Evolutionary conservation across 2,888 invertebrate genomes (phyloP).

Genomic region (Oscheius sp.): DNA sequence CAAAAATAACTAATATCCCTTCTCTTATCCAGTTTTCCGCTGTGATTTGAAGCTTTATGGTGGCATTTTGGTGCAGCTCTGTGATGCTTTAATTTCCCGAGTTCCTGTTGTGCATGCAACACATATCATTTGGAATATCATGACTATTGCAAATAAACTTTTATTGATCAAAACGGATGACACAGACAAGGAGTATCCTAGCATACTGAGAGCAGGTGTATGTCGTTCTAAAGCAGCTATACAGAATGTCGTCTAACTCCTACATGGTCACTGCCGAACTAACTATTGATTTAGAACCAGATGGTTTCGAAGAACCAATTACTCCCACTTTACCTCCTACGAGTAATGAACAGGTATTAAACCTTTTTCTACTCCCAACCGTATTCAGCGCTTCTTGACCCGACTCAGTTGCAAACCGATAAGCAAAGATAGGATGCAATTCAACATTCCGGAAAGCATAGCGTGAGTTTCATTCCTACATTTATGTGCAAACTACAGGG

Average conservation of each 20-base stretch:
- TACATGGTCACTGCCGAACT: constrained; percentile 19
- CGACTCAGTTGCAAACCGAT: background rate
- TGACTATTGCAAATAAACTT: constrained; percentile 6
- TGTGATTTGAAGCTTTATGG: constrained; percentile 23
- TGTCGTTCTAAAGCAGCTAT: too few relatives aligned
- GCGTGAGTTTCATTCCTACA: background rate
- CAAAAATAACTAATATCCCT: background rate
- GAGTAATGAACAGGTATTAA: background rate
- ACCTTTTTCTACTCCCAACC: background rate
- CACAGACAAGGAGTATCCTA: background rate
- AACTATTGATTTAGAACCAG: constrained; percentile 21
- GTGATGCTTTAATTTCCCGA: constrained; percentile 25
- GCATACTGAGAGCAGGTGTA: background rate
- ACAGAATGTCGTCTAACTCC: constrained; percentile 16
- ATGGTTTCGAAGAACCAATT: background rate
- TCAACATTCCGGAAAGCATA: background rate
- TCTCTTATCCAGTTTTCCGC: background rate
- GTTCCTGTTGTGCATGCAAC: too few relatives aligned
- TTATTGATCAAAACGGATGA: background rate
- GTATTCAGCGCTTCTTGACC: background rate
- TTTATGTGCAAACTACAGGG: background rate
- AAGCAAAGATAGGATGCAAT: background rate
- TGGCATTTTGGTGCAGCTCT: constrained; percentile 19
- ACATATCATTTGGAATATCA: constrained; percentile 2
- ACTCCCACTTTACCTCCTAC: constrained; percentile 1